Evolutionary conservation across 2,888 invertebrate genomes (phyloP).

Genomic region (Erpobdella octoculata): DNA sequence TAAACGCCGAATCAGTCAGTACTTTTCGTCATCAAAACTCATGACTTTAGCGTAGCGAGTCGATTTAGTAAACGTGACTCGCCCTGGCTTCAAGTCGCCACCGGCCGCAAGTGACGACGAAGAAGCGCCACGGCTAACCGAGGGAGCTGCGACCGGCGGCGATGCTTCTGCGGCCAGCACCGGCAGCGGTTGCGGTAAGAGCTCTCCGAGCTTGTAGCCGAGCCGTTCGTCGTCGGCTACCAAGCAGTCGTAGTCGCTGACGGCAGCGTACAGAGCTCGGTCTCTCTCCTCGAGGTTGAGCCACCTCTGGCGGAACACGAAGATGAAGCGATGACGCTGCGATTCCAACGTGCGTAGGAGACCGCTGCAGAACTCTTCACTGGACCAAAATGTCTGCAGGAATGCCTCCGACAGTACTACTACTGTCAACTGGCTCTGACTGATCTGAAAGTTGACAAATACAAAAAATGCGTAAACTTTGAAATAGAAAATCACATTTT

Average conservation of each 20-base stretch:
- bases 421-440: slow-evolving; percentile 19
- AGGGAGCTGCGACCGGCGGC: background rate
- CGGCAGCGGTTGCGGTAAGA: background rate
- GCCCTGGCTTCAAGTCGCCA: too few relatives aligned
- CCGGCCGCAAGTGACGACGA: too few relatives aligned
- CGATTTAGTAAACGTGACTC: too few relatives aligned
- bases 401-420: slow-evolving; percentile 24
- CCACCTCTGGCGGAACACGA: slow-evolving; percentile 17
- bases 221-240: background rate
- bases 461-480: too few relatives aligned
- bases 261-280: background rate
- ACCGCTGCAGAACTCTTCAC: background rate
- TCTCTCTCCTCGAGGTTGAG: slow-evolving; percentile 7
- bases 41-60: background rate
- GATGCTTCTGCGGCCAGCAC: background rate
- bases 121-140: background rate
- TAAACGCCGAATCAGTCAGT: background rate
- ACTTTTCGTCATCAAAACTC: background rate
- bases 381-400: slow-evolving; percentile 10
- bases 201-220: background rate
- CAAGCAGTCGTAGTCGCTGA: slow-evolving; percentile 7
- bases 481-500: too few relatives aligned
- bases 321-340: slow-evolving; percentile 28
- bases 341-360: slow-evolving; percentile 21
- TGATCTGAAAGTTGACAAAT: slow-evolving; percentile 15